Evolutionary conservation across 2,113 vertebrate species (phyloP).

Genomic region (Pangasianodon gigas): DNA sequence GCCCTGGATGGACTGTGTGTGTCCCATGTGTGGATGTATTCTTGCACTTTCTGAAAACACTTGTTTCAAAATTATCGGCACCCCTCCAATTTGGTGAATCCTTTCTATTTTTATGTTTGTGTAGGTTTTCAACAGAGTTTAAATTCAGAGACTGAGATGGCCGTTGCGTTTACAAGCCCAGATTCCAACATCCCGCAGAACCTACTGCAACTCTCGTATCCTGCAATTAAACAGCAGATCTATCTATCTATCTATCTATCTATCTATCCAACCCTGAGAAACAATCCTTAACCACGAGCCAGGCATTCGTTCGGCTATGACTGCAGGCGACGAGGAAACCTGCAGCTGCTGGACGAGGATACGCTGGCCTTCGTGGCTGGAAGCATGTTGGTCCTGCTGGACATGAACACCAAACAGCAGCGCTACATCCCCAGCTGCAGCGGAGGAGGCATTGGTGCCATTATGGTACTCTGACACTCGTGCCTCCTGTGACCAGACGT

Average conservation of each 20-base stretch:
- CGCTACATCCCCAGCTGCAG: slow-evolving; percentile 80
- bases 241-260: neutral
- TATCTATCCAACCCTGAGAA: neutral
- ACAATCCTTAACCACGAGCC: slow-evolving; percentile 44
- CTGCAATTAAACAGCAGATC: slow-evolving; percentile 51
- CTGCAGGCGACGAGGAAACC: slow-evolving; percentile 80
- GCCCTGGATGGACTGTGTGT: neutral
- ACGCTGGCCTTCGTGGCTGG: slow-evolving; percentile 86
- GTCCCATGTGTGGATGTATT: neutral
- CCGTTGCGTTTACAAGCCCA: slow-evolving; percentile 70
- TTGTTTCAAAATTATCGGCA: neutral
- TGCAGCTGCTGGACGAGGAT: slow-evolving; percentile 79
- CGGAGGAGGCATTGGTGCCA: slow-evolving; percentile 83
- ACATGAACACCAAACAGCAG: slow-evolving; percentile 78
- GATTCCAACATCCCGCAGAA: slow-evolving; percentile 76
- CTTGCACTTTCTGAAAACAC: neutral
- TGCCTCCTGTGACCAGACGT: neutral
- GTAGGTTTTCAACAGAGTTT: neutral
- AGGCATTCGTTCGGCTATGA: slow-evolving; percentile 96
- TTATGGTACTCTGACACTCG: slow-evolving; percentile 73
- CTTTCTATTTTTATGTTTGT: neutral
- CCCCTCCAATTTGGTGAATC: neutral
- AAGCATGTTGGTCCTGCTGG: slow-evolving; percentile 80
- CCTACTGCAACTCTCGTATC: slow-evolving; percentile 87
- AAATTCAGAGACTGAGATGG: neutral